Conservation (phyloP, 2,888 invertebrate species). For the Cactoblastis cactorum region DNA sequence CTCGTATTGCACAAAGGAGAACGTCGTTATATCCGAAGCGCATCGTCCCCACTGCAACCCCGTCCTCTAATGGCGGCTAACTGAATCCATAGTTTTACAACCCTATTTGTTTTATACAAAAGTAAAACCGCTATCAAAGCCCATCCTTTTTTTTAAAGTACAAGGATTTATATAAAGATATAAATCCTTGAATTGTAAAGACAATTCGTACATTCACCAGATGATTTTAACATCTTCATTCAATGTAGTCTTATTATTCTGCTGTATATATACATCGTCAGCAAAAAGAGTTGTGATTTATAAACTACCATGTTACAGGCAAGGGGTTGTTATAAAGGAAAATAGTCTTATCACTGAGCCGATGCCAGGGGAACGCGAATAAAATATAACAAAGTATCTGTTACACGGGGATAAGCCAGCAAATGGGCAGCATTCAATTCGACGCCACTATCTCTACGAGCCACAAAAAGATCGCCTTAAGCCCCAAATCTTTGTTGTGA, state of each 20-base stretch:
- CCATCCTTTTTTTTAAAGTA: neutral
- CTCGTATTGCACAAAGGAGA: constrained; percentile 26
- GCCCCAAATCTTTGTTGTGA: constrained; percentile 43
- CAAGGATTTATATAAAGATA: neutral
- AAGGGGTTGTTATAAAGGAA: constrained; percentile 41
- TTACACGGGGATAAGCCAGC: constrained; percentile 58
- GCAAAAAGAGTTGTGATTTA: constrained; percentile 36
- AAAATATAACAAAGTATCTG: constrained; percentile 59
- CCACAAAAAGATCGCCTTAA: constrained; percentile 53
- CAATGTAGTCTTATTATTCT: constrained; percentile 5
- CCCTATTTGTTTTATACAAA: constrained; percentile 4
- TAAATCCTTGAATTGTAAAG: no score
- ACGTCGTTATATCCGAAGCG: constrained; percentile 33
- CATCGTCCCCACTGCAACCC: constrained; percentile 19
- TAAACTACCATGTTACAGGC: constrained; percentile 36
- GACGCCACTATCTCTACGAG: constrained; percentile 52
- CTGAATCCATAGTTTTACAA: constrained; percentile 23
- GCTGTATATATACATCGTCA: constrained; percentile 26
- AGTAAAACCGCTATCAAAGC: neutral
- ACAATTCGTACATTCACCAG: no score
- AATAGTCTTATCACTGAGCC: constrained; percentile 45
- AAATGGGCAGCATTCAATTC: constrained; percentile 66
- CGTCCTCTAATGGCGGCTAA: constrained; percentile 29
- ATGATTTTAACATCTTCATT: neutral
- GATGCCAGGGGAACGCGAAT: constrained; percentile 37